A percentile compares a stretch with the other conserved stretches of the same genome.
These are phyloP conservation scores for Prionace glauca DNA, from an alignment of 2,797 vertebrate genomes.

Conservation along the genomic window DNA sequence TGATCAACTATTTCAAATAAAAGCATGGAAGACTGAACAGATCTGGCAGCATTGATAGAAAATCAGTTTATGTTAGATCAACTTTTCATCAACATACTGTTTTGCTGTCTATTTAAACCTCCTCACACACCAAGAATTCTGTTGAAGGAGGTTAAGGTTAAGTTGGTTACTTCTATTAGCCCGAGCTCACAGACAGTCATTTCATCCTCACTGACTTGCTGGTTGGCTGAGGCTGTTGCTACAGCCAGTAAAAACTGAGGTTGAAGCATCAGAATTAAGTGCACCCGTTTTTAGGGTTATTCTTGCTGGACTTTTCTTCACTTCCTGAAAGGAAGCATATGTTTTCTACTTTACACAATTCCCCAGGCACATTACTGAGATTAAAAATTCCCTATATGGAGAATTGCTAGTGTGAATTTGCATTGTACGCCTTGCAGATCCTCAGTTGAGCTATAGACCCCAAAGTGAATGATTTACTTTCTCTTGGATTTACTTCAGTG, in stretches of 20 bases:
- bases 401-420: neutral
- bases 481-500: neutral
- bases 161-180: neutral
- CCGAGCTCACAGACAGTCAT: neutral
- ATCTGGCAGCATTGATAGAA: neutral
- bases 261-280: neutral
- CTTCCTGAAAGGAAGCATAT: slow-evolving; percentile 13
- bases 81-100: too few species aligned
- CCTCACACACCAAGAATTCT: neutral
- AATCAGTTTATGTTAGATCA: neutral
- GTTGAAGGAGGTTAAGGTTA: neutral
- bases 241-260: neutral
- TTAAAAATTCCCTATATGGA: neutral
- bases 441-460: neutral
- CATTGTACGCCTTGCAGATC: neutral
- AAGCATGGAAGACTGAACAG: neutral
- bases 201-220: neutral
- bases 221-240: neutral
- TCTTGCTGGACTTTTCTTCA: neutral
- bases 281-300: neutral
- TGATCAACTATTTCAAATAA: neutral
- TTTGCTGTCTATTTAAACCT: too few species aligned
- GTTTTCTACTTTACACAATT: neutral
- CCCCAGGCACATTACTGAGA: neutral
- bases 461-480: neutral